Evolutionary conservation across 2,797 vertebrate genomes (phyloP).

Genomic region (Nasua narica): DNA sequence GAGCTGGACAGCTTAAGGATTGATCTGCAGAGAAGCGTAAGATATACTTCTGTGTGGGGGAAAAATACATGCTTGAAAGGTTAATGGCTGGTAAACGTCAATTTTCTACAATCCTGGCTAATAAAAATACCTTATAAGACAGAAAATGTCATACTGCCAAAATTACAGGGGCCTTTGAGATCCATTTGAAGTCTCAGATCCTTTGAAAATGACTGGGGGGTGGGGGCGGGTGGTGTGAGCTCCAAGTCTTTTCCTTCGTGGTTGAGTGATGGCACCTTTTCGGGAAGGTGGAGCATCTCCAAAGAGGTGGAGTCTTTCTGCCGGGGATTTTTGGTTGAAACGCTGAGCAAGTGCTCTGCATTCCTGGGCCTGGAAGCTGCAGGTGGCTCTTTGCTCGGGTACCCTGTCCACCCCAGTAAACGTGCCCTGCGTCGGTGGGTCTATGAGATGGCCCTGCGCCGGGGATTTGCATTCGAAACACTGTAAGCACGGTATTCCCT

Average conservation of each 20-base stretch:
- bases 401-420: not conserved
- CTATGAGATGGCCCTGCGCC: fast-evolving
- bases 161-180: constrained; percentile 73
- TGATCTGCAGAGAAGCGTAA: not conserved
- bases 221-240: fast-evolving
- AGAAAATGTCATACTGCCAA: constrained; percentile 65
- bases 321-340: not conserved
- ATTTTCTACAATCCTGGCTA: constrained; percentile 72
- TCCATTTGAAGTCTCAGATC: not conserved
- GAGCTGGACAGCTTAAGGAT: not conserved
- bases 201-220: not conserved
- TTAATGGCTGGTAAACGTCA: constrained; percentile 67
- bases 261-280: fast-evolving
- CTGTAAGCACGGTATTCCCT: fast-evolving
- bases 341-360: not conserved
- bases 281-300: fast-evolving
- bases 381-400: fast-evolving
- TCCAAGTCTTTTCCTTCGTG: fast-evolving
- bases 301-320: fast-evolving
- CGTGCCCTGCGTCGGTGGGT: fast-evolving
- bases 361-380: not conserved
- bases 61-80: constrained; percentile 12
- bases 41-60: not conserved
- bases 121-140: constrained; percentile 72
- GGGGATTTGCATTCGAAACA: not conserved